A percentile compares a stretch with the other conserved stretches of the same genome.
These are phyloP conservation scores for Thaumatotibia leucotreta DNA, from an alignment of 1,140 invertebrate genomes.

Conservation along the genomic window DNA sequence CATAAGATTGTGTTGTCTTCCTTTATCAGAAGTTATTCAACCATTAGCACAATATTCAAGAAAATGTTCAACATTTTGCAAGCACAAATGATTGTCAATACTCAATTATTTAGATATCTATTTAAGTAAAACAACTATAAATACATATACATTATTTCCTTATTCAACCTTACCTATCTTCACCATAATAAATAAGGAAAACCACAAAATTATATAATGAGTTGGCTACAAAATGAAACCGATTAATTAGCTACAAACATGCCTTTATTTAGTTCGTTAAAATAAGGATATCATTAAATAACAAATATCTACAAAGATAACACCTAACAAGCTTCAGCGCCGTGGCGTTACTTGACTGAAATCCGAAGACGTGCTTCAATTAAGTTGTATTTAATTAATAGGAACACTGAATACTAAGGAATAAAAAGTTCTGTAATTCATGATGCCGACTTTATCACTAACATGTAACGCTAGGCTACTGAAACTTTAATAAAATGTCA, in stretches of 20 bases:
- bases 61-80: neutral
- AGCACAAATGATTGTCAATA: conserved; percentile 10
- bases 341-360: neutral
- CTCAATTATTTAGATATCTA: neutral
- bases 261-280: neutral
- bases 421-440: too few species aligned
- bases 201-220: neutral
- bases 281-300: neutral
- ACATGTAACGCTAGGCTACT: neutral
- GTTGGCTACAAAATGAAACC: neutral
- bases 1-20: neutral
- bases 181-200: neutral
- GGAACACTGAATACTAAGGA: neutral
- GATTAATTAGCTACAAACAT: neutral
- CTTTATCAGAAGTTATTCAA: neutral
- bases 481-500: conserved; percentile 16
- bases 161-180: neutral
- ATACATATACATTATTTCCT: neutral
- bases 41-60: neutral
- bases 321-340: neutral
- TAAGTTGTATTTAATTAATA: neutral
- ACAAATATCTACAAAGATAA: neutral
- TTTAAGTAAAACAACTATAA: conserved; percentile 4
- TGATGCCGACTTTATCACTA: neutral
- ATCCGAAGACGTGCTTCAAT: neutral